phyloP scores from a whole-genome alignment of 2,888 invertebrate genomes.

The Clepsis dumicolana region DNA sequence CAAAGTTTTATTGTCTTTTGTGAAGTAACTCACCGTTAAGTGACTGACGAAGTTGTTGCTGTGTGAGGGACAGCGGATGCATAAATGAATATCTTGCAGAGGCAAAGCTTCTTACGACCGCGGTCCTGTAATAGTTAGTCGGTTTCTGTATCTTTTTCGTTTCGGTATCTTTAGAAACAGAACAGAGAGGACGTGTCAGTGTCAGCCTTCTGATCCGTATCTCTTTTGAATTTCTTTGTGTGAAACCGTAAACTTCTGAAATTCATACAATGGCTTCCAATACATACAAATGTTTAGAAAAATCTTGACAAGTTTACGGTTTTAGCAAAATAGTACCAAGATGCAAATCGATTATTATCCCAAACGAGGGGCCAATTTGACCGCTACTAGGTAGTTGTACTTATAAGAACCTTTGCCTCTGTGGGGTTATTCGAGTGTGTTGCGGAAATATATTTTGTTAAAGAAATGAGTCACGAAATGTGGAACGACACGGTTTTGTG shows the following conservation, averaged over 20 bases:
- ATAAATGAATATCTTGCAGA: background rate
- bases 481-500: background rate
- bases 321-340: too few species aligned
- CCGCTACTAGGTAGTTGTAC: too few species aligned
- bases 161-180: too few species aligned
- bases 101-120: background rate
- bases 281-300: too few species aligned
- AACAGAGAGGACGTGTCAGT: too few species aligned
- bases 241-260: too few species aligned
- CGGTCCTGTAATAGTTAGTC: background rate
- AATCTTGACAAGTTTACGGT: too few species aligned
- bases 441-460: constrained; percentile 7
- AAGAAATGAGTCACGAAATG: constrained; percentile 6
- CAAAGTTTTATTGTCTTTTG: constrained; percentile 50
- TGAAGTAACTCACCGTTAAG: constrained; percentile 46
- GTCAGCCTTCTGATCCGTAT: too few species aligned
- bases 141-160: background rate
- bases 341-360: too few species aligned
- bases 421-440: background rate
- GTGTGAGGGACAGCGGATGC: background rate
- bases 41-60: constrained; percentile 44
- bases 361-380: too few species aligned
- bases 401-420: background rate
- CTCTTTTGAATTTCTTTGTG: too few species aligned
- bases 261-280: too few species aligned